A percentile compares a stretch with the other conserved stretches of the same genome.
phyloP scores from a whole-genome alignment of 2,113 vertebrate genomes.

The Poeciliopsis prolifica region DNA sequence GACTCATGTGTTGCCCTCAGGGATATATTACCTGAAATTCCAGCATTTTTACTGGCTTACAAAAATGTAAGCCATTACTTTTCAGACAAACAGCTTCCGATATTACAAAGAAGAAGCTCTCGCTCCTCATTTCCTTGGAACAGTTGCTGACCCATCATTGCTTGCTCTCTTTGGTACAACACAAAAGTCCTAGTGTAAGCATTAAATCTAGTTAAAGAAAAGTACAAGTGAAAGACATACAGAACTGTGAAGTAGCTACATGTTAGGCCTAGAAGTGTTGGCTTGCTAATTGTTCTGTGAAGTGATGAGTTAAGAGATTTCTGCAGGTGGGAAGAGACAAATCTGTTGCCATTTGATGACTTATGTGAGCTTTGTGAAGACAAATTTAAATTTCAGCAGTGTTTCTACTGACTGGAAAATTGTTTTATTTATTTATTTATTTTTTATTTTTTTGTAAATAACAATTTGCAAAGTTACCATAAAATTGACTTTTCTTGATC shows the following conservation, averaged over 20 bases:
- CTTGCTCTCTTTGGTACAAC: neutral
- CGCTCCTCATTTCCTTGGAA: conserved; percentile 7
- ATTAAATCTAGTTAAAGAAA: neutral
- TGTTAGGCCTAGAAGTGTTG: neutral
- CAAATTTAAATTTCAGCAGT: neutral
- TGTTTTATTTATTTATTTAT: too few relatives aligned
- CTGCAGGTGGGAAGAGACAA: too few relatives aligned
- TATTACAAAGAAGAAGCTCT: neutral
- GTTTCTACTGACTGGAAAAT: too few relatives aligned
- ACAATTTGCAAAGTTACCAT: too few relatives aligned
- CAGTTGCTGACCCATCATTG: conserved; percentile 2
- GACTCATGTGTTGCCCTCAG: conserved; percentile 44
- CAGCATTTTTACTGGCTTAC: conserved; percentile 24
- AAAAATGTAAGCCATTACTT: conserved; percentile 45
- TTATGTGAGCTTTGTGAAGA: neutral
- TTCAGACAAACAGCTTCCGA: conserved; percentile 35
- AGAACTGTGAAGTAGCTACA: neutral
- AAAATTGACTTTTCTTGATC: too few relatives aligned
- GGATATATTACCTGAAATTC: conserved; percentile 44
- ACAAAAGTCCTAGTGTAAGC: neutral
- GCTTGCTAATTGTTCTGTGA: neutral
- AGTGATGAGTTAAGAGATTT: neutral
- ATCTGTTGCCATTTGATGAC: neutral
- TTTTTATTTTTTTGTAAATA: too few relatives aligned
- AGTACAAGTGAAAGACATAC: neutral